These are phyloP conservation scores for Steatornis caripensis DNA, from an alignment of 2,113 vertebrate species.

Conservation along the genomic window DNA sequence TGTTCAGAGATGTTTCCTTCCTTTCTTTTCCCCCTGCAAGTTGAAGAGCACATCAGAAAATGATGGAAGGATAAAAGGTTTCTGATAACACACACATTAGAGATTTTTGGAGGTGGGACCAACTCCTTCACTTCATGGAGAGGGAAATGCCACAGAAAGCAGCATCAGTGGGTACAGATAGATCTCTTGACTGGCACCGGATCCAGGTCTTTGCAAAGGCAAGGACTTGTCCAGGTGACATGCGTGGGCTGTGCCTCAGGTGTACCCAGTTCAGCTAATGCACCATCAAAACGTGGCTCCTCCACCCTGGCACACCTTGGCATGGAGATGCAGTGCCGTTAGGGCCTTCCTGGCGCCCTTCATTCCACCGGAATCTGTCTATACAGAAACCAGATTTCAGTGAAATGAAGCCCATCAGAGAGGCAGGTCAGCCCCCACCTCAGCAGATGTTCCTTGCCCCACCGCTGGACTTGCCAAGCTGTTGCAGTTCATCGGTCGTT, in stretches of 20 bases:
- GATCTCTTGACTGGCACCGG: neutral
- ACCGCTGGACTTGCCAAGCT: neutral
- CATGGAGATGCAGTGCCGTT: neutral
- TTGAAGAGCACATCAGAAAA: neutral
- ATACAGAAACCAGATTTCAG: slow-evolving; percentile 40
- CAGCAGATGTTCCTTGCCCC: neutral
- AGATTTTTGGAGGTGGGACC: neutral
- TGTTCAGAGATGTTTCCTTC: neutral
- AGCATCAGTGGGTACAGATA: neutral
- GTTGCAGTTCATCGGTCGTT: fast-evolving
- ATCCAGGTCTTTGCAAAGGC: neutral
- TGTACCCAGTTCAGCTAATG: neutral
- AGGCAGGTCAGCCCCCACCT: neutral
- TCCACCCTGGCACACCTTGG: neutral
- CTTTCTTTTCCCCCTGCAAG: neutral
- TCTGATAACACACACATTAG: neutral
- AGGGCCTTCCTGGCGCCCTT: slow-evolving; percentile 39
- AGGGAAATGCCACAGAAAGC: neutral
- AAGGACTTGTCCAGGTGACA: neutral
- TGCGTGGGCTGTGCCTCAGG: neutral
- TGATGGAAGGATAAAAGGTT: neutral
- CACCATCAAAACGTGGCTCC: fast-evolving
- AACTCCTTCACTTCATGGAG: neutral
- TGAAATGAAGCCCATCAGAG: slow-evolving; percentile 56
- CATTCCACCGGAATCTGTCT: slow-evolving; percentile 67